Base-by-base conservation (phyloP, 2,888 invertebrate species). In the Drymonia ruficornis region DNA sequence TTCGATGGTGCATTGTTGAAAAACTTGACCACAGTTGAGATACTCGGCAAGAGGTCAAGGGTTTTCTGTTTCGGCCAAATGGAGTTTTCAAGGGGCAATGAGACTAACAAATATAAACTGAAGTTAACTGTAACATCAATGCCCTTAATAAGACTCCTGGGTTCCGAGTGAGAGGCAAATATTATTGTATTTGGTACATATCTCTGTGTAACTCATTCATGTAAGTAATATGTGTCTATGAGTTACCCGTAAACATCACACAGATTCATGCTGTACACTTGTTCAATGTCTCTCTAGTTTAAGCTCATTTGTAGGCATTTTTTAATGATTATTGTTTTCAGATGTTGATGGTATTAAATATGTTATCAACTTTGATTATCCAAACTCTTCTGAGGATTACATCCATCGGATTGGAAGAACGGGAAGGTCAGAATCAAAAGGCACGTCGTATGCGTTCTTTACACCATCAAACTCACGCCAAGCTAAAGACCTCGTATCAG, bases 271-370 rank as follows among this genome's bases (percentile, higher is more conserved):
- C 40, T 63, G 58, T 68, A 19, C 58, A 56, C 58, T 48, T 54
- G 55, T 57, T 52, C 43, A 50, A 72, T 58, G 71, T 87, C 91
- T 80, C 94, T 36, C 4, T 31, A 31, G 31, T 2, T 28, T 59
- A 54, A 50, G 57, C 3, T 52, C 56, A 59, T 49, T 52, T 55
- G 9, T 15, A 8, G 11, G 8, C 12, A 72, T 65, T 52, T 72
- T 72, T 58, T 72, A 65, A 73, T 53, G 52, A 57, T 19, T 49
- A 40, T 53, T 28, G 56, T 72, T 87, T 91, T 80, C 94, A 98
- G 98, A 98, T 95, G 98, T 98, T 81, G 98, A 98, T 86, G 98
- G 98, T 83, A 98, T 99, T 80, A 98, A 98, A 93, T 98, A 96
- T 93, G 98, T 99, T 68, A 97, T 98, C 85, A 99, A 98, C 94